Base-by-base conservation (phyloP, 2,888 invertebrate genomes). In the Cerastis rubricosa region DNA sequence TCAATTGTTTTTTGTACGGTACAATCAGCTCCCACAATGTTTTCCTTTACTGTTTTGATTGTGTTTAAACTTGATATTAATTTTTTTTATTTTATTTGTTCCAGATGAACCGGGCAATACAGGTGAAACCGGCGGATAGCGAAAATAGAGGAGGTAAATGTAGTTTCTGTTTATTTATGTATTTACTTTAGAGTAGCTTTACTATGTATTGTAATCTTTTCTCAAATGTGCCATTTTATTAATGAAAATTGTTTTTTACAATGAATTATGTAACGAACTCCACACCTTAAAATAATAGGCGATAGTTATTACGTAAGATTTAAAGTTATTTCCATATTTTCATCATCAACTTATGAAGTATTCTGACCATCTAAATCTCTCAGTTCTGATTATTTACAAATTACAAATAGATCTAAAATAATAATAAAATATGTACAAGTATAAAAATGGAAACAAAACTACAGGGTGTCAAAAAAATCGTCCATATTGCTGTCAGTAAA, bases 31-130 rank as follows among this genome's bases (percentile, higher is more conserved):
- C 3, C 35, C 2, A 35, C 3, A 35, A 35, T 35, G 54, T 5
- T 54, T 11, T 6, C 25, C n/a, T 54, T 12, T 25, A 2, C 25
- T 14, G 12, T 25, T 57, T 25, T 59, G 29, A 61, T 19, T 61
- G 19, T 35, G 19, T 19, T 19, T 35, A 35, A 5, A 19, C 5
- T n/a, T 43, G 19, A 67, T 59, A 25, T 40, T 77, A 47, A 77
- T 70, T n/a, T n/a, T 29, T 40, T 4, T 63, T 47, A 0, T 54
- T 74, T 57, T 25, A n/a, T 95, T 90, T 90, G 91, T 98, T 98
- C 69, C 98, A 99, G 99, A 99, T 99, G 99, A 99, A 99, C 98
- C 99, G 99, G 97, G 99, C 99, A 97, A 99, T 99, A 98, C 99
- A 99, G 98, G 99, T 99, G 98, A 99, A 99, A 97, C 99, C 99